Conservation (phyloP, 35 echinoderm and acorn worm genomes). For the Lytechinus variegatus region DNA sequence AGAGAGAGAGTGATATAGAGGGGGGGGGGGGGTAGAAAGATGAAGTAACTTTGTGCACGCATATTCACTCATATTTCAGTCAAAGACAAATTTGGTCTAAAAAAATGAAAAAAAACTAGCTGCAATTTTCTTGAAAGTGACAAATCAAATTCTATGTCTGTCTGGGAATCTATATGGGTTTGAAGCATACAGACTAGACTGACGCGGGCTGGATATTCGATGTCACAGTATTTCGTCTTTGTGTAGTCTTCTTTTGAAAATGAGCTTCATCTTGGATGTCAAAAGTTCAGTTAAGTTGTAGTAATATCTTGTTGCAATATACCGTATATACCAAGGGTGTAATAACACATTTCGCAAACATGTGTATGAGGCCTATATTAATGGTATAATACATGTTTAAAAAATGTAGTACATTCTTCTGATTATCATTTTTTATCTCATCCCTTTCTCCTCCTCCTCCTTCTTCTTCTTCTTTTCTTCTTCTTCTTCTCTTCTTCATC, state of each 20-base stretch:
- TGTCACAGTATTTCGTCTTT: neutral
- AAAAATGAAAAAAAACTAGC: neutral
- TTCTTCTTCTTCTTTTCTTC: no score
- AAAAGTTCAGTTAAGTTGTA: neutral
- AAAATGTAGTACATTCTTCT: no score
- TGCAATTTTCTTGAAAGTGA: neutral
- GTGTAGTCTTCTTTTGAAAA: neutral
- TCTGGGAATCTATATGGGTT: neutral
- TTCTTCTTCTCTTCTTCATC: no score
- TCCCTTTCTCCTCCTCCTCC: no score
- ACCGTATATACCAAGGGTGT: no score
- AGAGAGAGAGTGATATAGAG: neutral
- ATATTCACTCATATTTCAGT: neutral
- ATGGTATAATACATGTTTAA: no score
- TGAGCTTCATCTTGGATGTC: neutral
- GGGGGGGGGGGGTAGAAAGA: no score
- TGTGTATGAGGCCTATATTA: neutral
- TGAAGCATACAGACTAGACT: neutral
- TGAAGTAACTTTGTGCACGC: neutral
- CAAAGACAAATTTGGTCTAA: neutral
- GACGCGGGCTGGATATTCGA: neutral
- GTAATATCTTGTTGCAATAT: neutral
- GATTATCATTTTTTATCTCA: no score
- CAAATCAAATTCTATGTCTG: neutral
- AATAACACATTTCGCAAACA: neutral